Evolutionary conservation across 2,797 vertebrate species (phyloP), one percentile per base, ranked within the genome.

Genomic region (Amniataba percoides): DNA sequence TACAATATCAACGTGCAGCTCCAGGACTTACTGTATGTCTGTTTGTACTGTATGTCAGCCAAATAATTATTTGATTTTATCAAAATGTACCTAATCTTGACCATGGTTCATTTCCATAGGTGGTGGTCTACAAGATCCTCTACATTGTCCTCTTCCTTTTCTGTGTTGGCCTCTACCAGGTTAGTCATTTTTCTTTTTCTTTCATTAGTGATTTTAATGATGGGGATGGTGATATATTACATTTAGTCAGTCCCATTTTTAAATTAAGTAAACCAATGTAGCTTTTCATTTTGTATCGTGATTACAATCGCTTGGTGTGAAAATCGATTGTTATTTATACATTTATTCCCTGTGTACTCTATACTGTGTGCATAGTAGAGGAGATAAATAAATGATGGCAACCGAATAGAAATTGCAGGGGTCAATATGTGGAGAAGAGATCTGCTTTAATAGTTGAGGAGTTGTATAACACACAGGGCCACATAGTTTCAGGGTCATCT

Each of bases 81-180:
- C 43, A 42, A 34, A 63, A 46, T 31, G 5, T 0, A 77, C 1
- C 40, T n/a, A 2, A 48, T 69, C 4, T 27, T 49, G 8, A 45
- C 18, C 15, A 18, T 78, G 7, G 78, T 71, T 85, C 14, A 31
- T n/a, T 76, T 77, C n/a, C 31, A 71, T 64, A 94, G 93, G 84
- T 92, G 43, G 94, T 92, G 0, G 92, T 93, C 18, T 95, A 95
- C 74, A 94, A 95, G 92, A 95, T 94, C 62, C 90, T 95, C 66
- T 95, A 94, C 48, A 73, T 94, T 52, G 89, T 95, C 71, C 91
- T 96, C 53, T 95, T 96, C 72, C 82, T 91, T 21, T 89, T 95
- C 84, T 93, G 92, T 27, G 91, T 93, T 27, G 91, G 93, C 77
- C 73, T 94, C 6, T 94, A 92, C 65, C 92, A 94, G 88, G 93